Conservation (phyloP, 92 coral and sea anemone species). For the Blastomussa wellsi region DNA sequence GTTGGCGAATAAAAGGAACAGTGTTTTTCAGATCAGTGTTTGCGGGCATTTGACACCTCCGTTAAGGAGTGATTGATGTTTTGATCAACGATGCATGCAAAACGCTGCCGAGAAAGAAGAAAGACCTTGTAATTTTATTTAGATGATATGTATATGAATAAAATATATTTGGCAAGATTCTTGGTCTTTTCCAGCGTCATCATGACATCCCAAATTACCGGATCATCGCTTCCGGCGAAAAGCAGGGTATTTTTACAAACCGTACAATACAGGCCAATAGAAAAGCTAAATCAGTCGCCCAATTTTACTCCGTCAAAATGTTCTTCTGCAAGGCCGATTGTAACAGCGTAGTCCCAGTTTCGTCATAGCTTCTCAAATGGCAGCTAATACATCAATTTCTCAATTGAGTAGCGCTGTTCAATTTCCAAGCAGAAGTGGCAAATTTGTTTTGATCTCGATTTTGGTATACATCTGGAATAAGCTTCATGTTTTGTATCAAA, state of each 20-base stretch:
- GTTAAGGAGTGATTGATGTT: background rate
- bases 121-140: background rate
- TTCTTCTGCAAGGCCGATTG: too few species aligned
- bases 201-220: background rate
- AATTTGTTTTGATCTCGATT: background rate
- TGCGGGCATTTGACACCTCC: background rate
- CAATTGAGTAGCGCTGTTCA: background rate
- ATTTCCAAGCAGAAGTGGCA: too few species aligned
- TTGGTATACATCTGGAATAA: background rate
- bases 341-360: background rate
- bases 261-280: background rate
- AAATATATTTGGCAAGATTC: background rate
- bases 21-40: background rate
- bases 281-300: background rate
- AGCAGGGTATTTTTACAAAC: background rate
- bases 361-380: background rate
- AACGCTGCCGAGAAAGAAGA: background rate
- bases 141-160: background rate
- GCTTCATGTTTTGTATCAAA: background rate
- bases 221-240: background rate
- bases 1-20: conserved; percentile 1
- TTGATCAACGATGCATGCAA: background rate
- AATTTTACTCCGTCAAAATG: background rate
- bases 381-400: background rate
- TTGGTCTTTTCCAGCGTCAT: conserved; percentile 1